Conservation (phyloP, 2,888 invertebrate species). For the Ichneumon xanthorius region DNA sequence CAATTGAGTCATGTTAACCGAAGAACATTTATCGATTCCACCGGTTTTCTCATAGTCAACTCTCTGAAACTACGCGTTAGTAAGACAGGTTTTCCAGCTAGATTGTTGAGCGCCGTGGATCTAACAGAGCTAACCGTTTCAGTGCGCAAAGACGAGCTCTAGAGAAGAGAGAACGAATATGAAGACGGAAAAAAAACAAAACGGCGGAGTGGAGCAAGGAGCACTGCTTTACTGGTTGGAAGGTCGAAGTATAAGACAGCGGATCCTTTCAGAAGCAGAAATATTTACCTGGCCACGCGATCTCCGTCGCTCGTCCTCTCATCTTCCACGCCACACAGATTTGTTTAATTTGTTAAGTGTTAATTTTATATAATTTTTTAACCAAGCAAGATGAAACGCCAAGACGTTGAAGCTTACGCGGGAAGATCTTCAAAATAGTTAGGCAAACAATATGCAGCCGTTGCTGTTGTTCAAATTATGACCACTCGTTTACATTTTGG, state of each 20-base stretch:
- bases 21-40: slow-evolving; percentile 53
- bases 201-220: slow-evolving; percentile 47
- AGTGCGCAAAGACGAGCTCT: slow-evolving; percentile 61
- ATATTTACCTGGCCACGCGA: slow-evolving; percentile 77
- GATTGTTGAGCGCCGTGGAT: slow-evolving; percentile 75
- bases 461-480: slow-evolving; percentile 10
- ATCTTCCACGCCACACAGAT: slow-evolving; percentile 70
- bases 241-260: slow-evolving; percentile 67
- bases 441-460: slow-evolving; percentile 74
- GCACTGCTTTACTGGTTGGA: slow-evolving; percentile 39
- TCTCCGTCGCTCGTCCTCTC: slow-evolving; percentile 3
- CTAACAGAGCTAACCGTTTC: slow-evolving; percentile 72
- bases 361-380: slow-evolving; percentile 82
- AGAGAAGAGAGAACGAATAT: slow-evolving; percentile 31
- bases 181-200: slow-evolving; percentile 26
- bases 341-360: slow-evolving; percentile 82
- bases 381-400: slow-evolving; percentile 72
- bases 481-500: slow-evolving; percentile 36
- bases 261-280: slow-evolving; percentile 80
- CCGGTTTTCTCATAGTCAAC: slow-evolving; percentile 41
- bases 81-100: slow-evolving; percentile 65
- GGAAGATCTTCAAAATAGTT: slow-evolving; percentile 73
- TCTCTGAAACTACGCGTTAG: slow-evolving; percentile 55
- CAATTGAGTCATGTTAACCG: slow-evolving; percentile 60
- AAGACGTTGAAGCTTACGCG: slow-evolving; percentile 24